A percentile compares a stretch with the other conserved stretches of the same genome.
These are phyloP conservation scores for Cydia pomonella DNA, from an alignment of 1,140 invertebrate genomes.

Conservation along the genomic window DNA sequence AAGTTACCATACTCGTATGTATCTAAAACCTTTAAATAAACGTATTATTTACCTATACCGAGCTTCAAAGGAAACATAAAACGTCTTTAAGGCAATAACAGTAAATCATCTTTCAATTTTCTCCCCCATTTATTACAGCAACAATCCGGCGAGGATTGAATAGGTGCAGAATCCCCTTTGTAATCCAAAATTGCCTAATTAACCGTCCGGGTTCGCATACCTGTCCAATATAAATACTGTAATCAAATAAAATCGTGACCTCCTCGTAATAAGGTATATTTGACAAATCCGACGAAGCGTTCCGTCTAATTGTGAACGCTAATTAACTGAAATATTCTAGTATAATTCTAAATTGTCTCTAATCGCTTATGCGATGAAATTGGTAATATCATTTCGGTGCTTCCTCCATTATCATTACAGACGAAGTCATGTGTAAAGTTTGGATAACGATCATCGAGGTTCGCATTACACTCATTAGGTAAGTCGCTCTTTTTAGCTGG, in stretches of 20 bases:
- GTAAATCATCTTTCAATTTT: conserved; percentile 30
- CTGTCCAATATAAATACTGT: conserved; percentile 17
- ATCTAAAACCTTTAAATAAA: not conserved
- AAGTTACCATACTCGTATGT: not conserved
- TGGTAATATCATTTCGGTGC: conserved; percentile 38
- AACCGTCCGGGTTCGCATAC: conserved; percentile 36
- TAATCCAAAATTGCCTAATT: conserved; percentile 38
- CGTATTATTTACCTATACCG: conserved; percentile 14
- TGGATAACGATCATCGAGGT: not conserved
- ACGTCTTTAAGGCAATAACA: conserved; percentile 21
- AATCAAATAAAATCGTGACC: conserved; percentile 12
- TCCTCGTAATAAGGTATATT: conserved; percentile 13
- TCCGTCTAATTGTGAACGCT: conserved; percentile 50
- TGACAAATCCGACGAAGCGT: conserved; percentile 1
- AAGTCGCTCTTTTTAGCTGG: not conserved
- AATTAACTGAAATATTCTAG: conserved; percentile 43
- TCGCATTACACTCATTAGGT: not conserved
- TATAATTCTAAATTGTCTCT: conserved; percentile 9
- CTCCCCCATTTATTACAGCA: conserved; percentile 26
- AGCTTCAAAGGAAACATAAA: conserved; percentile 22
- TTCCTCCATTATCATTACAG: conserved; percentile 35
- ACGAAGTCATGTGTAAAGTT: conserved; percentile 7
- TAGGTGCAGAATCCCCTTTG: conserved; percentile 27
- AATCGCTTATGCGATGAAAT: conserved; percentile 23
- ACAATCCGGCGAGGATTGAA: conserved; percentile 28